Evolutionary conservation across 1,140 invertebrate species (phyloP).

Genomic region (Macrosteles quadrilineatus): DNA sequence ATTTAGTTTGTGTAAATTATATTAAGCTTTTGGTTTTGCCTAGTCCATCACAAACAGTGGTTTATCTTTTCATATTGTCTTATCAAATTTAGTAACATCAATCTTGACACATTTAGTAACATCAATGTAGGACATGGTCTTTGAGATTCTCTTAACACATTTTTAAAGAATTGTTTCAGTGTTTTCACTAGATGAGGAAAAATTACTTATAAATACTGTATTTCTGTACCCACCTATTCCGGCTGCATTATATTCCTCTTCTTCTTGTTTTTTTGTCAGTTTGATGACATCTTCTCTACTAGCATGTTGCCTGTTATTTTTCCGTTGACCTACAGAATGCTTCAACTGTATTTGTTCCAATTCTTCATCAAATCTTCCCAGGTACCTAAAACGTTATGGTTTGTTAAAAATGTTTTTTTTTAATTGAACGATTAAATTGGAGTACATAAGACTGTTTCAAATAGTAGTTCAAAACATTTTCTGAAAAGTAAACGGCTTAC

Average conservation of each 20-base stretch:
- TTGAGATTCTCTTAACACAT: too few relatives aligned
- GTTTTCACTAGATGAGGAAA: too few relatives aligned
- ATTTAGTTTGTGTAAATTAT: too few relatives aligned
- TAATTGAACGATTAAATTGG: neutral
- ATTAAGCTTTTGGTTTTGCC: too few relatives aligned
- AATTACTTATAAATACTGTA: too few relatives aligned
- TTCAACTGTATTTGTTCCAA: constrained; percentile 72
- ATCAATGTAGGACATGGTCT: too few relatives aligned
- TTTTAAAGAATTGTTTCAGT: too few relatives aligned
- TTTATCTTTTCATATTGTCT: too few relatives aligned
- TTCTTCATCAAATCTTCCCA: constrained; percentile 72
- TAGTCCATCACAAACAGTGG: too few relatives aligned
- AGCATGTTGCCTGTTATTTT: constrained; percentile 67
- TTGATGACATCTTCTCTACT: constrained; percentile 72
- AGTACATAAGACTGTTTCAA: neutral
- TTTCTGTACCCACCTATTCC: constrained; percentile 69
- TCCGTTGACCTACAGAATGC: constrained; percentile 67
- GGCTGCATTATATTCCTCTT: constrained; percentile 67
- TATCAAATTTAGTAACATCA: too few relatives aligned
- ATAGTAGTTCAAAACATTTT: neutral
- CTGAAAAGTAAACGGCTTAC: neutral
- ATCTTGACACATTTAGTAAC: too few relatives aligned
- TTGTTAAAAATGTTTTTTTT: neutral
- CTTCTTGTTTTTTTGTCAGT: constrained; percentile 67
- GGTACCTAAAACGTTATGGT: constrained; percentile 55